Evolutionary conservation across 2,113 vertebrate species (phyloP).

Genomic region (Tragelaphus scriptus): DNA sequence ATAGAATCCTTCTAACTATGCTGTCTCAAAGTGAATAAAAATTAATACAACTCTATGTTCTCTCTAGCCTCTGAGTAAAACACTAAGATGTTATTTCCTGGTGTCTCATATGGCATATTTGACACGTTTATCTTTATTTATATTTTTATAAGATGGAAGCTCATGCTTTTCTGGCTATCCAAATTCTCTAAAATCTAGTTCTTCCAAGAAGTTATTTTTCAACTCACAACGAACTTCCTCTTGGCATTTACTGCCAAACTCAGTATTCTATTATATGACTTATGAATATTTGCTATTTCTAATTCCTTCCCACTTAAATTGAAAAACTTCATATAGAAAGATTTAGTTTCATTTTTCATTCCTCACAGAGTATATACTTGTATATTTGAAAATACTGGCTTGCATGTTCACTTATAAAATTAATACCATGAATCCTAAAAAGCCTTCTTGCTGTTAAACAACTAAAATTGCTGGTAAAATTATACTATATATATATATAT

Average conservation of each 20-base stretch:
- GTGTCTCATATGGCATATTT: neutral
- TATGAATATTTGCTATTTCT: neutral
- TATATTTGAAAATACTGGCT: neutral
- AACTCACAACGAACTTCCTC: neutral
- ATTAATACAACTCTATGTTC: neutral
- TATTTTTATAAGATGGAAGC: neutral
- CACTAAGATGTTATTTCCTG: neutral
- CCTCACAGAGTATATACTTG: neutral
- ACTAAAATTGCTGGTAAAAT: neutral
- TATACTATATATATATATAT: neutral
- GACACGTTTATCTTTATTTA: neutral
- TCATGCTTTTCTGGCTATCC: neutral
- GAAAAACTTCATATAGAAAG: neutral
- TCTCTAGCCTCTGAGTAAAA: neutral
- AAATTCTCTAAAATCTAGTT: neutral
- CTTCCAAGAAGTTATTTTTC: neutral
- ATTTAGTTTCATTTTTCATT: neutral
- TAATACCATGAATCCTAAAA: neutral
- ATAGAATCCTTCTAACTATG: neutral
- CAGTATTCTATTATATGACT: neutral
- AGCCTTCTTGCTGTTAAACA: neutral
- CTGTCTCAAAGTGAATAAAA: neutral
- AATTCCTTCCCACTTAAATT: neutral
- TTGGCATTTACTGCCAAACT: neutral
- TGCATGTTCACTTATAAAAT: conserved; percentile 2